A percentile compares a stretch with the other conserved stretches of the same genome.
phyloP scores from a whole-genome alignment of 1,140 invertebrate genomes.

The Trachymyrmex cornetzi region DNA sequence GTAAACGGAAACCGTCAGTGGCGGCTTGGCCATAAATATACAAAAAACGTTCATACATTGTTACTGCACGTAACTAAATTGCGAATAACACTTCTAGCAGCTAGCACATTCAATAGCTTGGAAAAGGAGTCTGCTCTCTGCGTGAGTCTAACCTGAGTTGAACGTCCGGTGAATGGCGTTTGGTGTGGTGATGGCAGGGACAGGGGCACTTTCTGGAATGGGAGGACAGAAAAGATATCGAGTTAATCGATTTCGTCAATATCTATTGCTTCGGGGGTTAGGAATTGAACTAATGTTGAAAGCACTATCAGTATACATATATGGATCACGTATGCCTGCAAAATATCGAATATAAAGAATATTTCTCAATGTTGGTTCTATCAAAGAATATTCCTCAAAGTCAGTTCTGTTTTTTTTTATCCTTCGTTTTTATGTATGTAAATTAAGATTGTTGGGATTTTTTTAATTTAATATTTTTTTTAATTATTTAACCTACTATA shows the following conservation, averaged over 20 bases:
- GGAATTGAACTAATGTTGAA: constrained; percentile 67
- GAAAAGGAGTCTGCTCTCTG: constrained; percentile 77
- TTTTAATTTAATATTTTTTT: background rate
- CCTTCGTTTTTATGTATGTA: background rate
- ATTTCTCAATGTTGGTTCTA: background rate
- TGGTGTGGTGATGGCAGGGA: constrained; percentile 81
- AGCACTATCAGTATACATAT: constrained; percentile 49
- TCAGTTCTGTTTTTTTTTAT: background rate
- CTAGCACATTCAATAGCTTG: constrained; percentile 73
- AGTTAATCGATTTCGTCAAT: constrained; percentile 79
- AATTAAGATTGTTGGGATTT: background rate
- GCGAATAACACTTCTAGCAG: constrained; percentile 67
- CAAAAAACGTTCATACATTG: constrained; percentile 29
- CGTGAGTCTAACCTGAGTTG: constrained; percentile 84
- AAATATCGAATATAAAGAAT: constrained; percentile 19
- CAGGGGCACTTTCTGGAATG: constrained; percentile 83
- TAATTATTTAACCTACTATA: background rate
- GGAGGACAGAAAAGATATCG: constrained; percentile 81
- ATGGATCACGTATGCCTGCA: constrained; percentile 17
- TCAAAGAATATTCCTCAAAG: constrained; percentile 9
- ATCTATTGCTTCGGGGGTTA: constrained; percentile 66
- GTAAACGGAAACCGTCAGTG: constrained; percentile 23
- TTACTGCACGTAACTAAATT: constrained; percentile 55
- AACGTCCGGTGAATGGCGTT: constrained; percentile 82
- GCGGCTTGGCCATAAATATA: background rate